Evolutionary conservation across 2,113 vertebrate genomes (phyloP), one percentile per base, ranked within the genome.

Genomic region (Addax nasomaculatus): DNA sequence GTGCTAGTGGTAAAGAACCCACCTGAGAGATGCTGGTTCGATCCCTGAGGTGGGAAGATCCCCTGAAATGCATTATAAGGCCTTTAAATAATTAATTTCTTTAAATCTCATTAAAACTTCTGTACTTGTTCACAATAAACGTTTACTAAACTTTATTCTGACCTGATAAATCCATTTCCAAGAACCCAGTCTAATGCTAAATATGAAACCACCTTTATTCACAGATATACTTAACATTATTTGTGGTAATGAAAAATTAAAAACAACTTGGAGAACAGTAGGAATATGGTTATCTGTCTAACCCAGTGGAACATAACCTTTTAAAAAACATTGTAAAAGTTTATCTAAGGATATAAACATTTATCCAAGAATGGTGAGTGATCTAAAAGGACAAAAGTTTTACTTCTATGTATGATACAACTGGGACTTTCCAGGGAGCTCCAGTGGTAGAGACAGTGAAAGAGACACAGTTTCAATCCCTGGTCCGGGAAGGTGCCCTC

Each of bases 211-310:
- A 45, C 36, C 29, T 90, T 79, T 87, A 87, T 79, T 64, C 33
- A 94, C 73, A 95, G 86, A 93, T 76, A 43, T 53, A 76, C 58
- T 96, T 36, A 90, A 33, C 21, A 86, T 89, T 94, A 83, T 95
- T 86, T 96, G 67, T 95, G 43, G 49, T 73, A 70, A 83, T 93
- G 45, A 90, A 79, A 93, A 89, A 70, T n/a, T 58, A 33, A 57
- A 45, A 94, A 89, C 36, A 96, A 92, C 17, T 57, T 91, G 36
- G 29, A 88, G 47, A 47, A 27, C 57, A 89, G 64, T 25, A 92
- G 17, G 16, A 57, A 51, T 36, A 47, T 45, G 30, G 53, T 64
- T 78, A 84, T 51, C 8, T 73, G n/a, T 85, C 60, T 17, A 90
- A 29, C 39, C 58, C 7, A 83, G 9, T 94, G 49, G 12, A 93